Percentiles rank a stretch among this genome's conserved stretches.
Evolutionary conservation across 2,888 invertebrate species (phyloP).

Genomic region (Hirtodrosophila cameraria): DNA sequence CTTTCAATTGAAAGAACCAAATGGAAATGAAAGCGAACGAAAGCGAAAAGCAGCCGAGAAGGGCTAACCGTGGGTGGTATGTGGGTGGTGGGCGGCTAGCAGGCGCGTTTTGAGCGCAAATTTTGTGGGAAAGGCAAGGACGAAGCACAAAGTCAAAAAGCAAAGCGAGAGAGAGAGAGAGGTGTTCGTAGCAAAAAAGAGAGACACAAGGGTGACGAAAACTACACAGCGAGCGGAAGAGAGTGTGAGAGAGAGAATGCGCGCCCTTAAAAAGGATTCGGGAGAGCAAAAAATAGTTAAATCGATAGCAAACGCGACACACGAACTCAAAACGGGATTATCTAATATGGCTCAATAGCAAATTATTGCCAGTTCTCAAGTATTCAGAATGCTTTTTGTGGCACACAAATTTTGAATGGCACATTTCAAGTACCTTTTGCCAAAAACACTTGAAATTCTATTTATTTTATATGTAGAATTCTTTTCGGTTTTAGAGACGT

Average conservation of each 20-base stretch:
- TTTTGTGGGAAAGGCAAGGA: slow-evolving; percentile 66
- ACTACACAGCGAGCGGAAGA: slow-evolving; percentile 16
- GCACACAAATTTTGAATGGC: background rate
- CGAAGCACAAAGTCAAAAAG: slow-evolving; percentile 71
- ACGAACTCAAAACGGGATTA: slow-evolving; percentile 53
- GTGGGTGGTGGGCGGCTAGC: background rate
- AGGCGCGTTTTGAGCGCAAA: slow-evolving; percentile 55
- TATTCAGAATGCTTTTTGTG: background rate
- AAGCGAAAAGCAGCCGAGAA: slow-evolving; percentile 66
- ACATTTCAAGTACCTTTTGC: slow-evolving; percentile 21
- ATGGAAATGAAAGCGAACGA: slow-evolving; percentile 64
- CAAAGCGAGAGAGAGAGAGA: slow-evolving; percentile 21
- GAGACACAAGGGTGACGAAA: slow-evolving; percentile 3
- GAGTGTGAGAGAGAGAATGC: slow-evolving; percentile 22
- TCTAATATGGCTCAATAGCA: slow-evolving; percentile 52
- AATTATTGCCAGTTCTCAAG: background rate
- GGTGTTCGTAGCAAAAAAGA: slow-evolving; percentile 3
- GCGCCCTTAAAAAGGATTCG: slow-evolving; percentile 41
- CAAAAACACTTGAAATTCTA: slow-evolving; percentile 17
- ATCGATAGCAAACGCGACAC: slow-evolving; percentile 64
- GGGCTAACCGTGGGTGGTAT: slow-evolving; percentile 39
- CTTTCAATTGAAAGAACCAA: slow-evolving; percentile 40
- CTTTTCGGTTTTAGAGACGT: slow-evolving; percentile 15
- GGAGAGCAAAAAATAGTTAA: slow-evolving; percentile 56
- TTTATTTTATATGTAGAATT: slow-evolving; percentile 12